Evolutionary conservation across 2,797 vertebrate species (phyloP).

Genomic region (Molossus molossus): DNA sequence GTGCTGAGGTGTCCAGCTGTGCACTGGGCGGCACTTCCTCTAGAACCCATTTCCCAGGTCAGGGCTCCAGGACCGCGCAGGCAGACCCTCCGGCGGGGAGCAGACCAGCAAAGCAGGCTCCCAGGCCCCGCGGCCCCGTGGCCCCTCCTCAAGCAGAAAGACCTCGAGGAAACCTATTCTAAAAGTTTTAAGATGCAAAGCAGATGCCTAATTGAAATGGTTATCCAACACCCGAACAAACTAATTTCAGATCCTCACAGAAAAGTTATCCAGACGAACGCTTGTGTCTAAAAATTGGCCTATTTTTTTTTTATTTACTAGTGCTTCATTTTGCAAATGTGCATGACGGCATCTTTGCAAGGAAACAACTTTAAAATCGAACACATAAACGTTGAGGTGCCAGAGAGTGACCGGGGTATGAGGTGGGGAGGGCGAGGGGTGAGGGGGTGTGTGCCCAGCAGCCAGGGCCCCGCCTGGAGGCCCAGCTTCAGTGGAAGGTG

Average conservation of each 20-base stretch:
- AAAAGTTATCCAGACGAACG: background rate
- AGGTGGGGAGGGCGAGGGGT: fast-evolving
- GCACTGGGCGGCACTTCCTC: background rate
- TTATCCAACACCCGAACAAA: background rate
- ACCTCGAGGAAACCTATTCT: background rate
- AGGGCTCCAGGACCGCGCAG: background rate
- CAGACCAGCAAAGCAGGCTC: background rate
- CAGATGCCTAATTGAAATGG: slow-evolving; percentile 51
- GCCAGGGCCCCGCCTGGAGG: background rate
- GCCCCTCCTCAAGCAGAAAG: background rate
- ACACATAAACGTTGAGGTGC: background rate
- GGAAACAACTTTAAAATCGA: background rate
- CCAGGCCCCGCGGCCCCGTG: fast-evolving
- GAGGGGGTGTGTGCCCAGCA: background rate
- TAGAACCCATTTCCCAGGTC: background rate
- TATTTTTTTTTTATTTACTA: slow-evolving; percentile 28
- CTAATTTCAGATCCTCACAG: background rate
- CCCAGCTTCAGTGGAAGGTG: fast-evolving
- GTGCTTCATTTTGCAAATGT: slow-evolving; percentile 44
- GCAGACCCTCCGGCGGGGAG: fast-evolving
- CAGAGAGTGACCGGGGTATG: background rate
- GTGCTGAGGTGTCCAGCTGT: background rate
- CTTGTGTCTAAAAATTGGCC: background rate
- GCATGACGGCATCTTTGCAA: background rate
- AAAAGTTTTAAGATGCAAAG: slow-evolving; percentile 1